Conservation (phyloP, 1,140 invertebrate species). For the Brachionus angularis region DNA sequence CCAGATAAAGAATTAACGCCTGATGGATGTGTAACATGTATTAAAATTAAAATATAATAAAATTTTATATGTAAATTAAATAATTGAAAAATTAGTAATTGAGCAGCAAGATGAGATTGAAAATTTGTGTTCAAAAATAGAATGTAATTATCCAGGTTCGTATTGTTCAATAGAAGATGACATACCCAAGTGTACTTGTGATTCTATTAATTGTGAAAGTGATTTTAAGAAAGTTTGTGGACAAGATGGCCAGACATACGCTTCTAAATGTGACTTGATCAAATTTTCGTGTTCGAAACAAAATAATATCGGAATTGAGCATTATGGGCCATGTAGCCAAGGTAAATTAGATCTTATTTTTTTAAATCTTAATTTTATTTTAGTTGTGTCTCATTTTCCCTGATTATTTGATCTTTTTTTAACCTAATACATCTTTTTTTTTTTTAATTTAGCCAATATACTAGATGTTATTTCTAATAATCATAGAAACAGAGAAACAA, state of each 20-base stretch:
- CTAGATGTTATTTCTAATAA: too few species aligned
- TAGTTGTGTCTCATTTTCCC: neutral
- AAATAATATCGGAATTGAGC: slow-evolving; percentile 72
- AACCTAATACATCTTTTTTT: too few species aligned
- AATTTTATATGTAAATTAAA: neutral
- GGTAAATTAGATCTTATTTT: neutral
- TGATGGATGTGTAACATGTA: slow-evolving; percentile 27
- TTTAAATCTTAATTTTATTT: neutral
- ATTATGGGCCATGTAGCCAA: slow-evolving; percentile 76
- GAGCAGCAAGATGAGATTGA: slow-evolving; percentile 19
- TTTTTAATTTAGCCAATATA: too few species aligned
- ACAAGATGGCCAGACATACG: slow-evolving; percentile 49
- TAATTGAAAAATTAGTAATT: neutral
- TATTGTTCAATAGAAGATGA: slow-evolving; percentile 35
- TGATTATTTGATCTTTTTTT: too few species aligned
- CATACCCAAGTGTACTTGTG: slow-evolving; percentile 17
- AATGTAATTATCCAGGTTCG: slow-evolving; percentile 36
- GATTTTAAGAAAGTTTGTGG: slow-evolving; percentile 48
- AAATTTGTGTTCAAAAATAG: slow-evolving; percentile 25
- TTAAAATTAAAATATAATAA: neutral
- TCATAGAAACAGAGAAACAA: too few species aligned
- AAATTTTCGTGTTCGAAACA: slow-evolving; percentile 75
- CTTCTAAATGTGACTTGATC: slow-evolving; percentile 65
- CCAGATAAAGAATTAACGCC: neutral
- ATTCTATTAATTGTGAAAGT: slow-evolving; percentile 30